These are phyloP conservation scores for Myotis daubentonii DNA, from an alignment of 2,797 vertebrate genomes.

Conservation along the genomic window DNA sequence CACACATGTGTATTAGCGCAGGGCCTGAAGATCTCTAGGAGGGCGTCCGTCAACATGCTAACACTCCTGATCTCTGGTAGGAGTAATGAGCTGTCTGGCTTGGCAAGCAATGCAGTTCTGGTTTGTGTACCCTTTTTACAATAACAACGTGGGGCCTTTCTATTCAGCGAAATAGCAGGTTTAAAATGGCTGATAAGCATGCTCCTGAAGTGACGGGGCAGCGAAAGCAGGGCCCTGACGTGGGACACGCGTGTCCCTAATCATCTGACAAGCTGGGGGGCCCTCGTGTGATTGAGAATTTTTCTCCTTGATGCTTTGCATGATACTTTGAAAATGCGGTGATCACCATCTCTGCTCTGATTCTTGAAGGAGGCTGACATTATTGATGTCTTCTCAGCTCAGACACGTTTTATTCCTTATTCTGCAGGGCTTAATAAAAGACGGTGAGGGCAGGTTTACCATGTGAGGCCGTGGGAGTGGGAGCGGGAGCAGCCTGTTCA, in stretches of 20 bases:
- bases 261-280: background rate
- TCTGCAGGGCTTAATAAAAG: background rate
- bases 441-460: background rate
- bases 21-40: background rate
- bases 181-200: background rate
- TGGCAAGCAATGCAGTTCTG: background rate
- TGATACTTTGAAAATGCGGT: constrained; percentile 54
- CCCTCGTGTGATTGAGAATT: background rate
- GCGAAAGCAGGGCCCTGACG: too few species aligned
- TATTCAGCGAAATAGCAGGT: background rate
- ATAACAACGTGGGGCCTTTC: background rate
- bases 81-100: background rate
- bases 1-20: background rate
- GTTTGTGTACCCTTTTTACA: background rate
- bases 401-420: constrained; percentile 20
- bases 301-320: constrained; percentile 4
- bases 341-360: background rate
- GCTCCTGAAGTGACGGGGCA: background rate
- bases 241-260: accelerated
- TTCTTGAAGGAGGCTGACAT: constrained; percentile 31
- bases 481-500: background rate
- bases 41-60: background rate
- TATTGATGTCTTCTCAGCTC: background rate
- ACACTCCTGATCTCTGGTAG: background rate
- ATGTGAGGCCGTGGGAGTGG: background rate